Base-by-base conservation (phyloP, 1,140 invertebrate species). In the Armadillidium nasatum region DNA sequence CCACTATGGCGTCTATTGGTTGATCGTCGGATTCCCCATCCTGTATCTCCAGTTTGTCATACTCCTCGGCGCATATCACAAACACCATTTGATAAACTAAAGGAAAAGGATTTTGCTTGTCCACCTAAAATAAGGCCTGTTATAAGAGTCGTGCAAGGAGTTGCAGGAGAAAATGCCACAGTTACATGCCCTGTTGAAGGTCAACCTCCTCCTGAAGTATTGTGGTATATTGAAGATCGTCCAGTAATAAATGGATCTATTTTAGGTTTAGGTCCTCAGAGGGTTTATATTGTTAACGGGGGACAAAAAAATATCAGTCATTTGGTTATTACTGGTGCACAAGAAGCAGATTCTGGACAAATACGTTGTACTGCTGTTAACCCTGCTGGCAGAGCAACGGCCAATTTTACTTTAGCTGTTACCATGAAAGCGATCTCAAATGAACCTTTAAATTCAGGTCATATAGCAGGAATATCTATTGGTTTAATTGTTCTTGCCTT, bases 271-370 rank as follows among this genome's bases (percentile, higher is more conserved):
- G 80, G 94, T 94, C 85, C 89, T 90, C 76, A 91, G 91, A 0
- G 87, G 88, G 80, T 33, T 50, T 81, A 79, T 33, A 45, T 80
- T 23, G 73, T 76, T 33, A 73, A 66, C 10, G 74, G 83, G 72
- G 69, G 79, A 33, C 60, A 77, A 67, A 86, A 87, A 60, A 89
- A 90, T 82, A 89, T 88, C 68, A 94, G 92, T 69, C 89, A 88
- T 6, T 86, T 98, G 69, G 88, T 96, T 21, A 87, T 98, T 72
- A 94, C 92, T 22, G 93, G 94, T 83, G 92, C 93, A 7, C 92
- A 93, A 83, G 92, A 94, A 83, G 89, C 91, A 10, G 94, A 97
- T 46, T 93, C 90, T 43, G 77, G 73, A 0, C 69, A 54, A 13
- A 33, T 82, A 4, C 69, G 76, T 0, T 95, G 93, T 83, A 85